These are phyloP conservation scores for Anhinga anhinga DNA, from an alignment of 2,113 vertebrate species.

Conservation along the genomic window DNA sequence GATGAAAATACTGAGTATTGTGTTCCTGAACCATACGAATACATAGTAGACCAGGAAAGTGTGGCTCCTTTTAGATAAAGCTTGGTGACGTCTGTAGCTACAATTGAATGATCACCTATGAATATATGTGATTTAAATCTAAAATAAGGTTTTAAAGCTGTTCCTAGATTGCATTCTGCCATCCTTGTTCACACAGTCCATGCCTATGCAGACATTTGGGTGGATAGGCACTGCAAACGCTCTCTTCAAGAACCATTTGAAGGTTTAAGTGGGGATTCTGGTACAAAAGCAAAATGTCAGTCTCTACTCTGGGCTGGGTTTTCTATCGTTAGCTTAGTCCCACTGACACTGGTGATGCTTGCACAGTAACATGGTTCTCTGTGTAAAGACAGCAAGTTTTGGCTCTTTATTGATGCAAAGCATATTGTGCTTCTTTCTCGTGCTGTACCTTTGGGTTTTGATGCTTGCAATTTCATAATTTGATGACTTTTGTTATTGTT, in stretches of 20 bases:
- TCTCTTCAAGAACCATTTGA: neutral
- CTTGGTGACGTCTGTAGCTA: neutral
- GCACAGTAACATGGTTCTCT: neutral
- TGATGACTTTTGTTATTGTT: neutral
- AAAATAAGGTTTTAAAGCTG: neutral
- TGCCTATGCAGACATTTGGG: neutral
- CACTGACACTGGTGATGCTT: neutral
- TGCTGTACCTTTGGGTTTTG: neutral
- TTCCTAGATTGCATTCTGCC: neutral
- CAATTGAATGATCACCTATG: neutral
- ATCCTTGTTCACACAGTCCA: neutral
- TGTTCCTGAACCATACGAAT: slow-evolving; percentile 70
- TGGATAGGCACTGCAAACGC: neutral
- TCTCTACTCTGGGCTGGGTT: neutral
- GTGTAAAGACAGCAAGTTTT: neutral
- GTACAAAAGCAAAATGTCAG: neutral
- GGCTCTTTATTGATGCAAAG: neutral
- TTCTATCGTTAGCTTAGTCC: neutral
- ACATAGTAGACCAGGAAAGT: slow-evolving; percentile 82
- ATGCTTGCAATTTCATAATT: neutral
- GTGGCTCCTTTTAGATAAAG: neutral
- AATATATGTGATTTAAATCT: neutral
- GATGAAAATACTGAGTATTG: slow-evolving; percentile 71
- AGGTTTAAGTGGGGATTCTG: neutral
- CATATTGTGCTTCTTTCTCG: neutral